These are phyloP conservation scores for Saguinus midas DNA, from an alignment of 2,113 vertebrate genomes.

Conservation along the genomic window DNA sequence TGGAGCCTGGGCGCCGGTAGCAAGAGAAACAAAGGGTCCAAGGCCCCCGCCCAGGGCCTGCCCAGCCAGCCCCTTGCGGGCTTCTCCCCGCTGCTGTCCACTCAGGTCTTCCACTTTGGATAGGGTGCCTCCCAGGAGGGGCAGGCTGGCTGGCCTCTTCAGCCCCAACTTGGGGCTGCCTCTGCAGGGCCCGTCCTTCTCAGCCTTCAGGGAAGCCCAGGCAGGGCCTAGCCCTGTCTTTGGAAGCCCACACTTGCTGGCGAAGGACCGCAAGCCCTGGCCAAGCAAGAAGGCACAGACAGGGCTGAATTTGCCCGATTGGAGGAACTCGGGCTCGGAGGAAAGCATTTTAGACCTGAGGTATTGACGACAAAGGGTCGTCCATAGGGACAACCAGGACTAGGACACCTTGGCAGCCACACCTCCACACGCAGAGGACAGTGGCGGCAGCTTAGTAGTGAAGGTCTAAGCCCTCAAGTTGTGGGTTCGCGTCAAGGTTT, in stretches of 20 bases:
- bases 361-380: background rate
- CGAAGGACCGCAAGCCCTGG: conserved; percentile 16
- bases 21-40: background rate
- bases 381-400: conserved; percentile 14
- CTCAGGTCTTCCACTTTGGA: conserved; percentile 48
- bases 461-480: conserved; percentile 82
- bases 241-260: conserved; percentile 38
- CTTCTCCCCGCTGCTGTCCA: background rate
- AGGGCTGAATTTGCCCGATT: background rate
- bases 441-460: conserved; percentile 58
- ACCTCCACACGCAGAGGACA: conserved; percentile 77
- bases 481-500: conserved; percentile 82
- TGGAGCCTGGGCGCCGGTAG: background rate
- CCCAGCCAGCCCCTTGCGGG: conserved; percentile 17
- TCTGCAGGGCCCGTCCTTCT: conserved; percentile 34
- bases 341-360: conserved; percentile 44
- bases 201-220: conserved; percentile 44
- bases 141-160: background rate
- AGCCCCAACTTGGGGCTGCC: background rate
- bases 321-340: conserved; percentile 24
- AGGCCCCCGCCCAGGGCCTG: background rate
- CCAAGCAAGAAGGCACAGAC: conserved; percentile 24
- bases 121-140: background rate
- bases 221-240: conserved; percentile 28
- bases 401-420: conserved; percentile 83